Conservation (phyloP, 1,140 invertebrate species). For the Muscidifurax raptorellus region DNA sequence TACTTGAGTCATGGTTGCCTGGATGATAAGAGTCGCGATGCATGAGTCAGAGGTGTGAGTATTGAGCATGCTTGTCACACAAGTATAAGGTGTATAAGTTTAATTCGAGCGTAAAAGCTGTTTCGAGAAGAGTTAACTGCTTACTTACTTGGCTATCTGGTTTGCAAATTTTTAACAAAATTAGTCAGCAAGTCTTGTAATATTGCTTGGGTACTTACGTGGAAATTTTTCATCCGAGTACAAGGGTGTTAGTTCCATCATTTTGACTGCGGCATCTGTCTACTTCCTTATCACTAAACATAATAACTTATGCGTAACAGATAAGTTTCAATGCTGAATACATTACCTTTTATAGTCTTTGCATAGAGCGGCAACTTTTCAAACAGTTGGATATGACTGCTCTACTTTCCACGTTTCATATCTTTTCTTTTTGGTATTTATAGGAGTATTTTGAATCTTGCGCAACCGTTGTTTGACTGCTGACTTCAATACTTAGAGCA, state of each 20-base stretch:
- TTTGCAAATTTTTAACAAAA: not conserved
- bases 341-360: constrained; percentile 25
- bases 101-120: not conserved
- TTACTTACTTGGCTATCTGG: not conserved
- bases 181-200: not conserved
- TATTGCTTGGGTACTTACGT: constrained; percentile 43
- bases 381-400: not conserved
- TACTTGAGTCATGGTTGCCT: constrained; percentile 27
- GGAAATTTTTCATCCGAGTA: constrained; percentile 39
- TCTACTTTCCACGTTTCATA: not conserved
- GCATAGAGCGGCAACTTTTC: constrained; percentile 22
- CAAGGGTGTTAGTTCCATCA: constrained; percentile 52
- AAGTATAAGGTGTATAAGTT: not conserved
- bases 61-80: constrained; percentile 15
- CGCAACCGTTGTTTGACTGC: not conserved
- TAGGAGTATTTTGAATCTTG: not conserved
- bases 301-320: constrained; percentile 22
- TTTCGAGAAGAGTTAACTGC: not conserved
- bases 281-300: constrained; percentile 28
- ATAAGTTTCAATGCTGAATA: constrained; percentile 26
- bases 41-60: constrained; percentile 36
- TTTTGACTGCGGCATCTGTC: constrained; percentile 21
- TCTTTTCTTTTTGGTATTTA: constrained; percentile 4
- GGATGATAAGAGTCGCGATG: constrained; percentile 33
- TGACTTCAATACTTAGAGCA: not conserved